Evolutionary conservation across 53 echinoderm and acorn worm species (phyloP).

Genomic region (Crossaster papposus): DNA sequence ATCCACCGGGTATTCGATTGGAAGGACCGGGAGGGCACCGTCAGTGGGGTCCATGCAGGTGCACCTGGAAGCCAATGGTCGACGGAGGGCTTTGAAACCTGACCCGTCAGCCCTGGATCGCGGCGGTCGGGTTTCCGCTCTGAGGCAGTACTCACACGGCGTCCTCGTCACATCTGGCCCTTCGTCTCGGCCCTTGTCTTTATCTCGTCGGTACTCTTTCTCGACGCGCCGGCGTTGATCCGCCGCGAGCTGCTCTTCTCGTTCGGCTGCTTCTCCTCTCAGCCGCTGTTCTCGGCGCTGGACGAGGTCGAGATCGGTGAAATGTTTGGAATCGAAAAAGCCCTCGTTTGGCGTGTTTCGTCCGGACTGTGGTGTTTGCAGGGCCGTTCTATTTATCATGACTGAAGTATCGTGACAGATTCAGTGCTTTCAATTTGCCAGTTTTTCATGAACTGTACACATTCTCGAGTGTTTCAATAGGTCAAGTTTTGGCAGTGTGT

Average conservation of each 20-base stretch:
- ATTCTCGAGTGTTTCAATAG: neutral
- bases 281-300: conserved; percentile 40
- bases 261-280: neutral
- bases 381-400: neutral
- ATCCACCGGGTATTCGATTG: conserved; percentile 49
- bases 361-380: conserved; percentile 37
- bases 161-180: neutral
- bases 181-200: neutral
- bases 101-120: conserved; percentile 53
- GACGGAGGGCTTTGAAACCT: conserved; percentile 14
- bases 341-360: conserved; percentile 56
- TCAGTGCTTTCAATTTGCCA: neutral
- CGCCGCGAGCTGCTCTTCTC: conserved; percentile 4
- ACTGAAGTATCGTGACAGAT: neutral
- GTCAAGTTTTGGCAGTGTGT: neutral
- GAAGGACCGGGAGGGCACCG: conserved; percentile 30
- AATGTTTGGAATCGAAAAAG: conserved; percentile 75
- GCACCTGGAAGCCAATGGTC: conserved; percentile 69
- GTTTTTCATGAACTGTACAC: neutral
- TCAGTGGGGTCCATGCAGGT: conserved; percentile 53
- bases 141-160: conserved; percentile 13
- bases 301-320: conserved; percentile 57
- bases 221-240: conserved; percentile 8
- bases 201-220: conserved; percentile 3
- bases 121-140: neutral